phyloP scores from a whole-genome alignment of 2,113 vertebrate genomes.

The Pitta sordida region DNA sequence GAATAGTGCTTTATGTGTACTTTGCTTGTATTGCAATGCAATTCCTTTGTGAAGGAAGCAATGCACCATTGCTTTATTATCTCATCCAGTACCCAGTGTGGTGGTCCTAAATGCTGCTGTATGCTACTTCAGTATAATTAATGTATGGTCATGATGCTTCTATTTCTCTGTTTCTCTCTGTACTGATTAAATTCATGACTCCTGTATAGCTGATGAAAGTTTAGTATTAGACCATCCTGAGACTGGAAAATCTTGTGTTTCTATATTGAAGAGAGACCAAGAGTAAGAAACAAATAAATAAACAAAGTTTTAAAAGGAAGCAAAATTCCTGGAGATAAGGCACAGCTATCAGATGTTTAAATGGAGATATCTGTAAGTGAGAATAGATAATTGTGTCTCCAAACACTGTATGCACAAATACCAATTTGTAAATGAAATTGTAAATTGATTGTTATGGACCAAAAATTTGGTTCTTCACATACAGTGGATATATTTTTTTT shows the following conservation, averaged over 20 bases:
- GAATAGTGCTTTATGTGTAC: background rate
- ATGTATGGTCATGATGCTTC: background rate
- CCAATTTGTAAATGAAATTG: background rate
- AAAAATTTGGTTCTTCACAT: background rate
- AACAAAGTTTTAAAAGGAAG: background rate
- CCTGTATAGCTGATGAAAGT: background rate
- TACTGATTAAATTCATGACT: background rate
- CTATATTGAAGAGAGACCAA: background rate
- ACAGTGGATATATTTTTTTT: background rate
- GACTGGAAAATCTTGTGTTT: background rate
- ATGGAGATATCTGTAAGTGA: rapidly evolving
- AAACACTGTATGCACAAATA: background rate
- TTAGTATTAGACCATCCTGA: background rate
- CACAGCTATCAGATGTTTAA: background rate
- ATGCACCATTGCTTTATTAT: background rate
- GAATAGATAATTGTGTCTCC: background rate
- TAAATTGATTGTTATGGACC: background rate
- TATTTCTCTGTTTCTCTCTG: background rate
- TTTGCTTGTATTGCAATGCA: background rate
- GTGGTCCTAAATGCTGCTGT: background rate
- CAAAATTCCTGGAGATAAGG: background rate
- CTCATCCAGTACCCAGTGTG: background rate
- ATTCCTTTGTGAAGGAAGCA: background rate
- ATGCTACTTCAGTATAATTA: background rate
- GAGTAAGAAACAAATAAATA: background rate